Percentiles rank a stretch among this genome's conserved stretches.
Evolutionary conservation across 2,113 vertebrate species (phyloP).

Genomic region (Dicrurus megarhynchus): DNA sequence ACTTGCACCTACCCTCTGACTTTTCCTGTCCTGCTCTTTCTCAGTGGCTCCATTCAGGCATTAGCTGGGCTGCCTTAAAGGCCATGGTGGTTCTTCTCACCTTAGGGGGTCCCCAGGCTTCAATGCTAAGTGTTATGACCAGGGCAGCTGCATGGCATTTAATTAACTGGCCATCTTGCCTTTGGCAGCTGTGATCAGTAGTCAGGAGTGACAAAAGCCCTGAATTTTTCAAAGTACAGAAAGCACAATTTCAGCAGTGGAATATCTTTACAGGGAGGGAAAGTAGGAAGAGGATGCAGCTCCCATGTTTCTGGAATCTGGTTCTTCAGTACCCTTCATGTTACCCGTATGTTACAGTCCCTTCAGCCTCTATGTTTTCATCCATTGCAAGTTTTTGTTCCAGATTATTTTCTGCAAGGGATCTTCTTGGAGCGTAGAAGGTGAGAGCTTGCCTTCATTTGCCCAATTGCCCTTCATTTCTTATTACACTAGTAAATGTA

Average conservation of each 20-base stretch:
- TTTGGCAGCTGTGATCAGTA: background rate
- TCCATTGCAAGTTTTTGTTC: background rate
- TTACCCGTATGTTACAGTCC: background rate
- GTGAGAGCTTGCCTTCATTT: background rate
- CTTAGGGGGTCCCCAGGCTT: background rate
- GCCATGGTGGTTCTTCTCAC: background rate
- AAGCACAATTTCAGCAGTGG: background rate
- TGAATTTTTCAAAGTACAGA: background rate
- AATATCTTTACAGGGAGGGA: background rate
- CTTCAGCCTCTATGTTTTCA: background rate
- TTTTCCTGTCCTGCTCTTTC: background rate
- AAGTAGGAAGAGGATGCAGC: background rate
- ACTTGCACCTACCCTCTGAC: background rate
- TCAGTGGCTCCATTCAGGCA: background rate
- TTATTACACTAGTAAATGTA: background rate
- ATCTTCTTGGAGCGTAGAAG: background rate
- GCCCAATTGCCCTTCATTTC: background rate
- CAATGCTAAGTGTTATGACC: background rate
- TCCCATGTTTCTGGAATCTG: background rate
- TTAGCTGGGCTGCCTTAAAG: background rate
- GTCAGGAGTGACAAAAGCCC: background rate
- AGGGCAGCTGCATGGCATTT: background rate
- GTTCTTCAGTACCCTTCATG: background rate
- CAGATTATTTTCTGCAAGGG: background rate
- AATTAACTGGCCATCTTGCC: background rate